These are phyloP conservation scores for Drosophila willistoni DNA, from an alignment of 1,140 invertebrate genomes.

Conservation along the genomic window DNA sequence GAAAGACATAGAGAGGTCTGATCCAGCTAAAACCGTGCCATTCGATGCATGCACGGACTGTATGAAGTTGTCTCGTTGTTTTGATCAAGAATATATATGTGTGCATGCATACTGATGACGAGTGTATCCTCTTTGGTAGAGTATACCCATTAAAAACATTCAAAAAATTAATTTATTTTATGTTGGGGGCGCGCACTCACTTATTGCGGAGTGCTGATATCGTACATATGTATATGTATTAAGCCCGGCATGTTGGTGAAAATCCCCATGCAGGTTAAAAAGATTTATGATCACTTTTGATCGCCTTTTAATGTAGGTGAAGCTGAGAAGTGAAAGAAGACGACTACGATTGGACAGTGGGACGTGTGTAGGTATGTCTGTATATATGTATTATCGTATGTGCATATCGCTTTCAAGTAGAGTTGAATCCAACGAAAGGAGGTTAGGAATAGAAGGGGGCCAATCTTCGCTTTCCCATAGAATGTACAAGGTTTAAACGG, in stretches of 20 bases:
- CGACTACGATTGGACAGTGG: neutral
- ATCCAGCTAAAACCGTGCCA: too few relatives aligned
- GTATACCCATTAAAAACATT: conserved; percentile 9
- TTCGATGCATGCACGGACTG: too few relatives aligned
- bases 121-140: too few relatives aligned
- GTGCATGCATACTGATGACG: too few relatives aligned
- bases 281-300: conserved; percentile 78
- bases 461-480: neutral
- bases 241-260: conserved; percentile 52
- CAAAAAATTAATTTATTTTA: conserved; percentile 47
- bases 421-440: conserved; percentile 1
- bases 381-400: too few relatives aligned
- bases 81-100: too few relatives aligned
- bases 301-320: conserved; percentile 41
- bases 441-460: conserved; percentile 1
- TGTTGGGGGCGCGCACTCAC: conserved; percentile 7
- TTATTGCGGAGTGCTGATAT: conserved; percentile 4
- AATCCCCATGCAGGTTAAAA: conserved; percentile 72
- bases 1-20: too few relatives aligned
- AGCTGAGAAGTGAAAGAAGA: conserved; percentile 23
- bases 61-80: too few relatives aligned
- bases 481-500: neutral
- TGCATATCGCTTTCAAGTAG: neutral
- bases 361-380: neutral
- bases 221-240: neutral